A percentile compares a stretch with the other conserved stretches of the same genome.
phyloP scores from a whole-genome alignment of 2,888 invertebrate species.

The Hemicrepidius hirtus region DNA sequence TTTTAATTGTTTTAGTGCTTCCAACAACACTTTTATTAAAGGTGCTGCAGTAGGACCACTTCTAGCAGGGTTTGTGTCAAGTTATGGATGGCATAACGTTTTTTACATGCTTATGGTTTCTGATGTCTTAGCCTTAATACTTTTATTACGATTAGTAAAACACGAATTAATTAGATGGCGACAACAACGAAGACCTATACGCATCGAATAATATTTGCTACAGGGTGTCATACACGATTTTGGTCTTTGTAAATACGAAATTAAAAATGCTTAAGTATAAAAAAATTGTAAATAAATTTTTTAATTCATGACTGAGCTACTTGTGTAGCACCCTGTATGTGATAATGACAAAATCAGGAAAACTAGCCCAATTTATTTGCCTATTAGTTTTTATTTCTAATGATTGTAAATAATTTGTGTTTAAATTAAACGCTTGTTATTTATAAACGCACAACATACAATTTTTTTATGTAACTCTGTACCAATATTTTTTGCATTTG shows the following conservation, averaged over 20 bases:
- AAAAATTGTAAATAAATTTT: slow-evolving; percentile 23
- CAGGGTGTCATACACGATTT: slow-evolving; percentile 27
- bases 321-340: slow-evolving; percentile 24
- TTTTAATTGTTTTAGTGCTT: too few species aligned
- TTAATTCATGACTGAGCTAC: slow-evolving; percentile 1
- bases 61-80: slow-evolving; percentile 88
- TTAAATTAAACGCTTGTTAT: too few species aligned
- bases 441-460: too few species aligned
- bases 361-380: background rate
- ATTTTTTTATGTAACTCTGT: too few species aligned
- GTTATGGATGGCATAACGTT: slow-evolving; percentile 87
- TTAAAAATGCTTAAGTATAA: slow-evolving; percentile 19
- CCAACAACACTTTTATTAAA: slow-evolving; percentile 64
- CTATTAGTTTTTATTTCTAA: background rate
- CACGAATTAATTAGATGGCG: slow-evolving; percentile 69
- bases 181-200: slow-evolving; percentile 65
- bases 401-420: background rate
- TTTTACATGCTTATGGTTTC: slow-evolving; percentile 93
- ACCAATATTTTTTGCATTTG: too few species aligned
- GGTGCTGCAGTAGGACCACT: slow-evolving; percentile 96
- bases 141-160: slow-evolving; percentile 76
- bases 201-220: slow-evolving; percentile 44
- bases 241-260: slow-evolving; percentile 30
- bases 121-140: slow-evolving; percentile 84
- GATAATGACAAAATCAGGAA: background rate